Evolutionary conservation across 2,888 invertebrate genomes (phyloP), one percentile per base, ranked within the genome.

Genomic region (Agrotis segetum): DNA sequence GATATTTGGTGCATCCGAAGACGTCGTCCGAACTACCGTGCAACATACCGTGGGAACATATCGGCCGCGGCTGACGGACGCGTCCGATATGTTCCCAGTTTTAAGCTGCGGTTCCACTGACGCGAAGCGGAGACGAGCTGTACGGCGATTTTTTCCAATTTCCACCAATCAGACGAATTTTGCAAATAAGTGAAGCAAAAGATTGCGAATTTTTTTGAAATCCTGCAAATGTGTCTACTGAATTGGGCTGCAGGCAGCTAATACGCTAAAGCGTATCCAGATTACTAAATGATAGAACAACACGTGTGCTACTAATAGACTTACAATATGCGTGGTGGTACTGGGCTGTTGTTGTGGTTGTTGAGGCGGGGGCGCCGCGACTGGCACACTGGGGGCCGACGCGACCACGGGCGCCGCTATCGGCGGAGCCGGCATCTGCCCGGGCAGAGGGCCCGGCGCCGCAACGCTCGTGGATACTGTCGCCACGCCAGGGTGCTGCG

Each of bases 401-500:
- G 92, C 87, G 3, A 90, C 85, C n/a, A 88, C 87, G 1, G 89
- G 89, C 11, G 88, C 74, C 1, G 85, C 75, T 19, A 83, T 88
- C 2, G 89, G 75, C 1, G 91, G 88, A 3, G 89, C 70, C 0
- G 92, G 88, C 89, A 93, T 89, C 67, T 88, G 92, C 11, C 87
- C 87, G 16, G 89, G 84, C 71, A 94, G 88, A 19, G 89, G 91
- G 0, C 89, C 89, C 50, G 91, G 92, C n/a, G 91, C 88, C 5
- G 96, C 93, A 53, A 93, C 85, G 71, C 95, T 95, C 34, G 96
- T 95, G 3, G 95, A 94, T 63, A 95, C 92, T 11, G 96, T 94
- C 56, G 94, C 89, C 60, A 94, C 95, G n/a, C 95, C 95, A 4
- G 95, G 92, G 71, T 94, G 95, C 92, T 95, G 91, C 74, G 74